Percentiles rank a stretch among this genome's conserved stretches.
Conservation (phyloP, 2,888 invertebrate species). For the Germaria angustata region DNA sequence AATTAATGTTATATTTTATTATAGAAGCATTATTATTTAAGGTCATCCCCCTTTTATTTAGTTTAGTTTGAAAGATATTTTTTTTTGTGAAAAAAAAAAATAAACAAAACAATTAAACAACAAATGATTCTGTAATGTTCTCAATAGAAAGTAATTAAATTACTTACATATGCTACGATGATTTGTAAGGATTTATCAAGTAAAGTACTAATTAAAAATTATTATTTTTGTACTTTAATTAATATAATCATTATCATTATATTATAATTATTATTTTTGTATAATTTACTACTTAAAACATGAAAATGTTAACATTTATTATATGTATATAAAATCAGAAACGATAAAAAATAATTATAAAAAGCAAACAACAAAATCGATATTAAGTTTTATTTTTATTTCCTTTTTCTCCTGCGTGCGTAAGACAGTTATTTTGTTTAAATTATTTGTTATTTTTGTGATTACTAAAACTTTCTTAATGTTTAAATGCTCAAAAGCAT, state of each 20-base stretch:
- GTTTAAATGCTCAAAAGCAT: too few species aligned
- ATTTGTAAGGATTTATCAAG: conserved; percentile 56
- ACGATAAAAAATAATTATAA: conserved; percentile 52
- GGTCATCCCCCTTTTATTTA: conserved; percentile 38
- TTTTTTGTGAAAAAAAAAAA: not conserved
- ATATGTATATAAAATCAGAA: conserved; percentile 8
- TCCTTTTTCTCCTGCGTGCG: not conserved
- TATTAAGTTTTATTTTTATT: conserved; percentile 21
- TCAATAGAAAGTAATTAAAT: conserved; percentile 69
- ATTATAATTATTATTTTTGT: conserved; percentile 58
- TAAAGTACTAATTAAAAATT: conserved; percentile 57
- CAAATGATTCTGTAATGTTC: conserved; percentile 63
- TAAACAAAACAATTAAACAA: conserved; percentile 10
- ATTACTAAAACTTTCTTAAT: too few species aligned
- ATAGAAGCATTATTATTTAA: conserved; percentile 39
- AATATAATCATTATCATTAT: conserved; percentile 32
- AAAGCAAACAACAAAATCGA: conserved; percentile 43
- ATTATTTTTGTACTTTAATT: conserved; percentile 64
- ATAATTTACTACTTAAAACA: conserved; percentile 62
- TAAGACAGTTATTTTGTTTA: not conserved
- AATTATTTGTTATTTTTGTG: too few species aligned
- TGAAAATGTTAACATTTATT: conserved; percentile 54
- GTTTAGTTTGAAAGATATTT: conserved; percentile 19
- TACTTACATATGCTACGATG: conserved; percentile 57
- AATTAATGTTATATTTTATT: conserved; percentile 46